Base-by-base conservation (phyloP, 2,797 vertebrate genomes). In the Crax fasciolata region DNA sequence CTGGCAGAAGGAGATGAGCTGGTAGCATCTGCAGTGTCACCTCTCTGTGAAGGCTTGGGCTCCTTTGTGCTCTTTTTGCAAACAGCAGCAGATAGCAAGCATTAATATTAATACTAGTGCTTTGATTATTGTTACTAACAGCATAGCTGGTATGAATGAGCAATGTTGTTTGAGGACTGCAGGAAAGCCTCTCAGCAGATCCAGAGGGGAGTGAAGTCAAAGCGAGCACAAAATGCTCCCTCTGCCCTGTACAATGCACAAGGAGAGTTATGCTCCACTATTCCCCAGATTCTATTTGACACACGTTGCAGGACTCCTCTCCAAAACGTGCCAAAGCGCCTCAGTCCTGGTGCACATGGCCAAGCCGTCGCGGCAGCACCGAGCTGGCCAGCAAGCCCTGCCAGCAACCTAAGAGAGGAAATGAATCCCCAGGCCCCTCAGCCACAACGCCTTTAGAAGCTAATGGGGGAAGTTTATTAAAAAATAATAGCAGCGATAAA, bases 381-480 rank as follows among this genome's bases (percentile, higher is more conserved):
- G 63, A 88, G 74, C 82, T 89, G 85, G 81, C 79, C 65, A 63
- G 86, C 68, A 93, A 95, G 93, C 51, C 48, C 79, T 55, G 65
- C 1, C 2, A 94, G 62, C 71, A 85, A 91, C 87, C 87, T 65
- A 93, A 51, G 49, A 90, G 80, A 95, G 89, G 95, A 97, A 97
- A 93, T 96, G 9, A 95, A 96, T 93, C 94, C 88, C 76, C 72
- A 95, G 93, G 61, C 77, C 49, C 25, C 68, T 96, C 87, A 4
- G 7, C 85, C 80, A 89, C 1, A 4, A 87, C 80, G 78, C 44
- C 74, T 87, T 85, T 91, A 94, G 93, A 97, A 96, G 70, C 82
- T 92, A 95, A 96, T 90, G 62, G 35, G 74, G 71, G 62, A 88
- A 96, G 70, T 87, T 96, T 93, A 97, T 96, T 96, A 95, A 97